Evolutionary conservation across 2,888 invertebrate species (phyloP).

Genomic region (Caenorhabditis wallacei): DNA sequence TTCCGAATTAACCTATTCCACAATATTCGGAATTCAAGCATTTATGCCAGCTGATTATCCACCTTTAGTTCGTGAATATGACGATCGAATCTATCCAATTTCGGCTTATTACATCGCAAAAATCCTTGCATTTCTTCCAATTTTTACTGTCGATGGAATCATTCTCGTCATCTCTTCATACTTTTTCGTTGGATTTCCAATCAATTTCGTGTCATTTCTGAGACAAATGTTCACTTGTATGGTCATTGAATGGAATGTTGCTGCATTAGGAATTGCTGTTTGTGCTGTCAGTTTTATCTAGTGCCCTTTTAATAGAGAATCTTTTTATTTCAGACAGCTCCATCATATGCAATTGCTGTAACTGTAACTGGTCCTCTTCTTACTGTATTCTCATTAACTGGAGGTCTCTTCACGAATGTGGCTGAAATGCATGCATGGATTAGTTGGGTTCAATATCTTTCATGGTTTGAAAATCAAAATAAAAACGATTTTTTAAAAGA

Average conservation of each 20-base stretch:
- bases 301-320: not conserved
- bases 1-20: conserved; percentile 93
- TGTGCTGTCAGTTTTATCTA: conserved; percentile 51
- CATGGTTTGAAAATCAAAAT: conserved; percentile 15
- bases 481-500: not conserved
- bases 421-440: conserved; percentile 75
- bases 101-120: conserved; percentile 77
- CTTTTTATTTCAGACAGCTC: conserved; percentile 65
- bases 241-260: conserved; percentile 77
- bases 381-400: conserved; percentile 78
- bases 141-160: conserved; percentile 91
- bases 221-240: conserved; percentile 73
- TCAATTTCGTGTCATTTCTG: conserved; percentile 58
- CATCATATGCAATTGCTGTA: conserved; percentile 78
- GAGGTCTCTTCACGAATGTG: conserved; percentile 80
- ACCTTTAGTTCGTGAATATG: conserved; percentile 92
- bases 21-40: conserved; percentile 92
- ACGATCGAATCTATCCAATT: conserved; percentile 93
- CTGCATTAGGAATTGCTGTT: conserved; percentile 72
- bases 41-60: conserved; percentile 93
- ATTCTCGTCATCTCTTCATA: conserved; percentile 91
- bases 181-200: conserved; percentile 88
- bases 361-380: conserved; percentile 80
- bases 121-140: conserved; percentile 86
- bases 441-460: conserved; percentile 77